Base-by-base conservation (phyloP, 2,888 invertebrate species). In the Sepioteuthis lessoniana region DNA sequence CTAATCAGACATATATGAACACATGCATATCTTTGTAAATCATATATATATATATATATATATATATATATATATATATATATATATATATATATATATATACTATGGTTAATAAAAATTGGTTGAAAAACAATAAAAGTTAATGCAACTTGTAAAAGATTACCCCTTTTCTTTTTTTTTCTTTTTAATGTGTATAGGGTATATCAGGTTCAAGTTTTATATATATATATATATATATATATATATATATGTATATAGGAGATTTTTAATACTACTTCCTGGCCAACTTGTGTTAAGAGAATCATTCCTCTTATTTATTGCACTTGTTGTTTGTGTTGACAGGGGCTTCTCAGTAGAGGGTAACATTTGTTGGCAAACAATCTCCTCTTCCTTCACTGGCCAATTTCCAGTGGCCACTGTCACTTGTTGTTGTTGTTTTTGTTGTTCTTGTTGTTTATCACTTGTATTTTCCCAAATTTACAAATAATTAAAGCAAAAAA, bases 391-490 rank as follows among this genome's bases (percentile, higher is more conserved):
- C 76, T n/a, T 13, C n/a, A 2, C n/a, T 19, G 3, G 16, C 13
- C 0, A 35, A 16, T 35, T 35, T 35, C n/a, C 5, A 42, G 10
- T 60, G 60, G 60, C 31, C 28, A 60, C 76, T 76, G 76, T 76
- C 76, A n/a, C n/a, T n/a, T 35, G 16, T n/a, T 16, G 31, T 76
- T 76, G 31, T n/a, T 76, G 76, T 76, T 60, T 60, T 60, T 47
- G 47, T 60, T 60, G 60, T 60, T 60, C 60, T 60, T 76, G 76
- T 76, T 76, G n/a, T 76, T 76, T 76, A 76, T 35, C 76, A n/a
- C n/a, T 76, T n/a, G 76, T 76, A 76, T 76, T 76, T 76, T 76
- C 76, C 76, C 76, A 76, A 76, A 76, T 76, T 76, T 76, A 76
- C n/a, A 76, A 55, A 55, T 55, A 55, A 76, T 76, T 76, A 76